These are phyloP conservation scores for Bombus polaris DNA, from an alignment of 1,140 invertebrate genomes.

Conservation along the genomic window DNA sequence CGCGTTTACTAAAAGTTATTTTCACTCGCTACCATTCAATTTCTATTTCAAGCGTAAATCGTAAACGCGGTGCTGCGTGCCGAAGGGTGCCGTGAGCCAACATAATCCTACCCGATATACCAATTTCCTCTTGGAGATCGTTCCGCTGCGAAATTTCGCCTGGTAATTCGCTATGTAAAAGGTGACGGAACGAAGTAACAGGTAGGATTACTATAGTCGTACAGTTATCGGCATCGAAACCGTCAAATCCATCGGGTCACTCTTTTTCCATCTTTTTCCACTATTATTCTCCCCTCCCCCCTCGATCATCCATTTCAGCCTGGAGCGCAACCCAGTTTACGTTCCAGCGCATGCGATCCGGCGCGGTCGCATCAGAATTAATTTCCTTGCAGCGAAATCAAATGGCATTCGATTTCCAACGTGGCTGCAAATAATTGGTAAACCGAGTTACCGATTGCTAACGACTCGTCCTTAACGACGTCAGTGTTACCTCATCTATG, in stretches of 20 bases:
- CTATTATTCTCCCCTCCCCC: neutral
- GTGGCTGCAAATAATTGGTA: constrained; percentile 56
- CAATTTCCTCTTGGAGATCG: neutral
- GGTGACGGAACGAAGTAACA: constrained; percentile 26
- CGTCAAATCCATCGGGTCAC: neutral
- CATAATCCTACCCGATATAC: neutral
- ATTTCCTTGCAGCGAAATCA: constrained; percentile 48
- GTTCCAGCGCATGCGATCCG: constrained; percentile 15
- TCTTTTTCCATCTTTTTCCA: neutral
- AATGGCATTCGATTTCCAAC: constrained; percentile 51
- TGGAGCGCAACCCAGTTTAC: constrained; percentile 19
- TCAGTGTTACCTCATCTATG: too few relatives aligned
- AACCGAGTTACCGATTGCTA: constrained; percentile 30
- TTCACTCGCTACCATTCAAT: neutral
- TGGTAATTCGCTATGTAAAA: constrained; percentile 2
- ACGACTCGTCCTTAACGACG: neutral
- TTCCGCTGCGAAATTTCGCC: neutral
- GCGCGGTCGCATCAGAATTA: constrained; percentile 31
- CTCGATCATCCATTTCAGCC: too few relatives aligned
- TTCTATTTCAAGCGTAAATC: neutral
- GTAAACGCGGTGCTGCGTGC: neutral
- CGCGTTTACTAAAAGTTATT: neutral
- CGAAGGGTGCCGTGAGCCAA: too few relatives aligned
- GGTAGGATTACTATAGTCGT: constrained; percentile 7
- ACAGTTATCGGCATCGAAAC: constrained; percentile 7